phyloP scores from a whole-genome alignment of 2,888 invertebrate species.

The Laothoe populi region DNA sequence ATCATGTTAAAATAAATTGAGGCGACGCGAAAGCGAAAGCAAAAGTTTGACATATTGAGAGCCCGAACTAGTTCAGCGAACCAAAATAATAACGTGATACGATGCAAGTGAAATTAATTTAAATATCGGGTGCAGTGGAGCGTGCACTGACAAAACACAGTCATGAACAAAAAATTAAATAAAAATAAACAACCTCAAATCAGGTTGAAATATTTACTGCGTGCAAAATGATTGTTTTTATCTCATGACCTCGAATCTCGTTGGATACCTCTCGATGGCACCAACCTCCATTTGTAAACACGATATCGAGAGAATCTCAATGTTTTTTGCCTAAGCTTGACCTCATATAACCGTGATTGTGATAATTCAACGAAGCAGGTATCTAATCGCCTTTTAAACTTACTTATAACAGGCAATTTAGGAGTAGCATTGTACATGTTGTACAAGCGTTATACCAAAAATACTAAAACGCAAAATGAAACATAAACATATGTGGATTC shows the following conservation, averaged over 20 bases:
- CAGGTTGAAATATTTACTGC: constrained; percentile 23
- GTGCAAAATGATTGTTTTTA: constrained; percentile 41
- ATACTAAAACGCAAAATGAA: too few relatives aligned
- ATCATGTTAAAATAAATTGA: constrained; percentile 45
- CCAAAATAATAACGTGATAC: constrained; percentile 41
- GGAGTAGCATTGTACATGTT: background rate
- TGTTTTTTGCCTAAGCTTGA: constrained; percentile 28
- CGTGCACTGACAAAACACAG: constrained; percentile 25
- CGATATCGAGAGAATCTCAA: constrained; percentile 30
- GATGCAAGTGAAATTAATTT: constrained; percentile 47
- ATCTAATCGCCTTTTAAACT: background rate
- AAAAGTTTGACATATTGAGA: constrained; percentile 47
- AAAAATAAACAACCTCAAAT: constrained; percentile 3
- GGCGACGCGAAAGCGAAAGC: constrained; percentile 62
- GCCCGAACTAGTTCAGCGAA: constrained; percentile 54
- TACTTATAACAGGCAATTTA: background rate
- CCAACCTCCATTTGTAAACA: constrained; percentile 33
- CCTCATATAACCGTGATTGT: constrained; percentile 26
- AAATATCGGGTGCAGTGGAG: constrained; percentile 28
- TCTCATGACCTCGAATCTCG: constrained; percentile 48
- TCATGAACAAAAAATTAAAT: background rate
- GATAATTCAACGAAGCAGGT: background rate
- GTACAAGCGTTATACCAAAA: too few relatives aligned
- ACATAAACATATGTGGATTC: too few relatives aligned
- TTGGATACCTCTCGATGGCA: constrained; percentile 39